Evolutionary conservation across 1,140 invertebrate species (phyloP), one percentile per base, ranked within the genome.

Genomic region (Sycophaga agraensis): DNA sequence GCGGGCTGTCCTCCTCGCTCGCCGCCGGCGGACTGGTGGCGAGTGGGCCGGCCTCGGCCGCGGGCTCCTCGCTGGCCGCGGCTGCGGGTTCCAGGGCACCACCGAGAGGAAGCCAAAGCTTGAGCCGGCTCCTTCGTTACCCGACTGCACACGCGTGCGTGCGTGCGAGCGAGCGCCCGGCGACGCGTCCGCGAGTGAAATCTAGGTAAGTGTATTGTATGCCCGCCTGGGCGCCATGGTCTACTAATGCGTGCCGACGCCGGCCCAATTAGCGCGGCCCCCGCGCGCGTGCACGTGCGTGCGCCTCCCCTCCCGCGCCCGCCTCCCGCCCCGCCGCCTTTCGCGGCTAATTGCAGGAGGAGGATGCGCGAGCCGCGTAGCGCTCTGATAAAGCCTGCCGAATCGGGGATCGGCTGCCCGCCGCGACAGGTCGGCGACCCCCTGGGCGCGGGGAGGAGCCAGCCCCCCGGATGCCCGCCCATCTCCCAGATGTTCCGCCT

Each of bases 181-280:
- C n/a, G 8, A 35, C 26, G 21, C 22, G 34, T 17, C 69, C 62
- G 66, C 68, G 68, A 72, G 78, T 80, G 78, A 80, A 81, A 81
- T 81, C 76, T 79, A 81, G 79, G 79, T 81, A 80, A 81, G 79
- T 80, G 69, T 81, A 81, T 78, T 80, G 78, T 81, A 81, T 80
- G 79, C 75, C 68, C 67, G 70, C 61, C 50, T 78, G 76, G 75
- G 71, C 70, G 65, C 66, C 66, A 77, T 78, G 79, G 77, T 80
- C 79, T 81, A 81, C 74, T 80, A 80, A 78, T 77, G 70, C 50
- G 31, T 16, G 21, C 26, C 16, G 19, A 39, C 28, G 14, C 22
- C 34, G 39, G 39, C 35, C 48, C 39, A 59, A 59, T 59, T 59
- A 59, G 48, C 17, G 14, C 17, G 14, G 19, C 19, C 17, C 16